Base-by-base conservation (phyloP, 2,113 vertebrate species). In the Sula dactylatra region DNA sequence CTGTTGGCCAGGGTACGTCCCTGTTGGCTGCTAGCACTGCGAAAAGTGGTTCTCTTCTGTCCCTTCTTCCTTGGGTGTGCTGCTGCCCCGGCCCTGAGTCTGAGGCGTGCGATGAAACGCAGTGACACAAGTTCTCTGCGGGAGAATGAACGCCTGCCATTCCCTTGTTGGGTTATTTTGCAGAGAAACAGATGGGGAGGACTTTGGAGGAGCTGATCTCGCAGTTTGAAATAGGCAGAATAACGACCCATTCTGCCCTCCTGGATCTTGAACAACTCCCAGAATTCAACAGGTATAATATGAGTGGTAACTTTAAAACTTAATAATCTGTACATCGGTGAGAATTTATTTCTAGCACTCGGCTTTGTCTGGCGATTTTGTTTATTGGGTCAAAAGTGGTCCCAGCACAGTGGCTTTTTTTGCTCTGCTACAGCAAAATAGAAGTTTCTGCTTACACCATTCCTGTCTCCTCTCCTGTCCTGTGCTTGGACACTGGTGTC, bases 211-310 rank as follows among this genome's bases (percentile, higher is more conserved):
- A 99, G 67, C 98, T 99, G 90, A 97, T 99, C 45, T 59, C 94
- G 1, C 99, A 99, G 94, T 99, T 99, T 85, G 98, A 99, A 69
- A 86, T 99, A 27, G 98, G 97, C 74, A 99, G 98, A 90, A 97
- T 99, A 67, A 99, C 98, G 34, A 99, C 98, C 50, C 99, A 99
- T 87, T 99, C 99, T 16, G 99, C 99, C 42, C 96, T 99, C 38
- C 96, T 99, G 94, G 99, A 99, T 91, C 98, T 99, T 66, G 98
- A 99, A 32, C 99, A 98, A 22, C 98, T 99, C 8, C 98, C 98
- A 4, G 99, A 99, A 88, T 99, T 99, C 97, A 99, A 99, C 98
- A 99, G 98, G 99, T 99, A 56, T 76, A 92, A 10, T 20, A 13
- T 3, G 7, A 44, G 17, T 7, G 14, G n/a, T 62, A 42, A 36